These are phyloP conservation scores for Pluvialis apricaria DNA, from an alignment of 2,113 vertebrate genomes.

Conservation along the genomic window DNA sequence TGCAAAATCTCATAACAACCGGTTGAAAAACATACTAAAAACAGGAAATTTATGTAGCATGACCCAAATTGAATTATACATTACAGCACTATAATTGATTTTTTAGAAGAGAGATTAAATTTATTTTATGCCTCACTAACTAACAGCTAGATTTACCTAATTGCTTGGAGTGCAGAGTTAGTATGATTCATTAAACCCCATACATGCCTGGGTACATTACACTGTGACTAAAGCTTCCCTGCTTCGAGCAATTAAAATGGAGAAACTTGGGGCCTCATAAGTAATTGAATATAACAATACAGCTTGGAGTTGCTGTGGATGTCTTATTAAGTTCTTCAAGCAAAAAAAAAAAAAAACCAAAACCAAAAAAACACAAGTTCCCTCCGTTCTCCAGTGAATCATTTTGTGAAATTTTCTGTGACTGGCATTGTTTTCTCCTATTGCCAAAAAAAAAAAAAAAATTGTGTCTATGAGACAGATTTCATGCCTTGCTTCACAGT, in stretches of 20 bases:
- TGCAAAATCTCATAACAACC: slow-evolving; percentile 62
- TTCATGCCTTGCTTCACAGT: slow-evolving; percentile 51
- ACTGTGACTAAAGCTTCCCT: slow-evolving; percentile 75
- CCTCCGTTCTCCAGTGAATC: background rate
- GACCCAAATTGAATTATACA: slow-evolving; percentile 83
- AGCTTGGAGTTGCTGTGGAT: slow-evolving; percentile 62
- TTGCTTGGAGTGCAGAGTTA: slow-evolving; percentile 80
- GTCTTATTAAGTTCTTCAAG: slow-evolving; percentile 62
- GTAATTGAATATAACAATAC: slow-evolving; percentile 68
- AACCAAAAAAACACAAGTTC: background rate
- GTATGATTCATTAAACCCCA: slow-evolving; percentile 81
- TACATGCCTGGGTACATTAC: slow-evolving; percentile 76
- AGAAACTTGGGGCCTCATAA: slow-evolving; percentile 63
- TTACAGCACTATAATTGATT: slow-evolving; percentile 84
- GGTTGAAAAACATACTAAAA: slow-evolving; percentile 72
- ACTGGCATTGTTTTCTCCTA: background rate
- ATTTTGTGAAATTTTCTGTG: background rate
- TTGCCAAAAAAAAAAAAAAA: background rate
- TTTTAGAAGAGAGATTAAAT: slow-evolving; percentile 84
- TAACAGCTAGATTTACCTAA: slow-evolving; percentile 85
- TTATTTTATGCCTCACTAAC: slow-evolving; percentile 84
- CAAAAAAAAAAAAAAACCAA: too few relatives aligned
- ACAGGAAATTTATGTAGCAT: slow-evolving; percentile 80
- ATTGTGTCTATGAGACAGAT: slow-evolving; percentile 17
- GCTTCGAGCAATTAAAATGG: slow-evolving; percentile 74